Evolutionary conservation across 2,797 vertebrate genomes (phyloP).

Genomic region (Scleropages formosus): DNA sequence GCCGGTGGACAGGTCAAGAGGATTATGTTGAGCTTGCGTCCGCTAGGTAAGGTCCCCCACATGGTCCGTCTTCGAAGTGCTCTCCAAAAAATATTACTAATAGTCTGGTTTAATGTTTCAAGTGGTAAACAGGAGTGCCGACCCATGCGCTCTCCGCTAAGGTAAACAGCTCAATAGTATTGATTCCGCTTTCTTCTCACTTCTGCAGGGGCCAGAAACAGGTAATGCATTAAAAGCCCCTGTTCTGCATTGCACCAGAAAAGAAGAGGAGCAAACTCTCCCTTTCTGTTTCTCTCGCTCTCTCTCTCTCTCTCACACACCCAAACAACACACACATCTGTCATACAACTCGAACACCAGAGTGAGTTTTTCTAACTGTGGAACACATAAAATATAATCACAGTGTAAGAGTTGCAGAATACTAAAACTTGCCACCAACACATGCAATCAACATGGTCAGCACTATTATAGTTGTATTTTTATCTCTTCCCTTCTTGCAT

Average conservation of each 20-base stretch:
- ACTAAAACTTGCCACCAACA: conserved; percentile 60
- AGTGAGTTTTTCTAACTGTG: not conserved
- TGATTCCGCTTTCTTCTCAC: conserved; percentile 63
- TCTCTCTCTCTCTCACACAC: conserved; percentile 16
- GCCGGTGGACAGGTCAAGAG: conserved; percentile 62
- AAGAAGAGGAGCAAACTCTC: conserved; percentile 36
- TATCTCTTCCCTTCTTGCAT: too few relatives aligned
- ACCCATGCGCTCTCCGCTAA: conserved; percentile 65
- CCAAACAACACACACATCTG: not conserved
- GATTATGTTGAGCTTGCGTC: conserved; percentile 57
- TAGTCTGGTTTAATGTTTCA: conserved; percentile 79
- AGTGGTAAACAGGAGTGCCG: conserved; percentile 69
- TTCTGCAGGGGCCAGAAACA: conserved; percentile 63
- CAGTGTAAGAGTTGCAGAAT: conserved; percentile 38
- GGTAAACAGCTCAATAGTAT: conserved; percentile 85
- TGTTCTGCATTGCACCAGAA: conserved; percentile 60
- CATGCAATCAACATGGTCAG: conserved; percentile 63
- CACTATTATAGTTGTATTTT: conserved; percentile 65
- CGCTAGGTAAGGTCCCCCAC: conserved; percentile 40
- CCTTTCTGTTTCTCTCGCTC: too few relatives aligned
- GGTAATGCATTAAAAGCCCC: conserved; percentile 67
- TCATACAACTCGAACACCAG: not conserved
- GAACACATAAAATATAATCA: conserved; percentile 23
- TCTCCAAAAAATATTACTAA: conserved; percentile 75
- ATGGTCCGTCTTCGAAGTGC: conserved; percentile 61